Evolutionary conservation across 2,888 invertebrate genomes (phyloP).

Genomic region (Drosophila lacicola): DNA sequence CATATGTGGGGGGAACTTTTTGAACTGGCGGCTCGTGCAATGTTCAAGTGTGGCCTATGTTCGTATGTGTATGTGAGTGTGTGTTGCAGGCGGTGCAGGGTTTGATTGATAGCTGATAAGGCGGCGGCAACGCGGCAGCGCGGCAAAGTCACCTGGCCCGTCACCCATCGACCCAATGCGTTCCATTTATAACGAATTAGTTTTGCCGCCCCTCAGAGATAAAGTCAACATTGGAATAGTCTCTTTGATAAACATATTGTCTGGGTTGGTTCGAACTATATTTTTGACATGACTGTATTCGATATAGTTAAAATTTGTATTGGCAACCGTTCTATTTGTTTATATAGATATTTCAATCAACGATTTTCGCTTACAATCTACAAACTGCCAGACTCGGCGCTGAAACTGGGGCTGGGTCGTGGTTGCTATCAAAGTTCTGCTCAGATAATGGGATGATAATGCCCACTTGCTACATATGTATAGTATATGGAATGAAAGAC

Average conservation of each 20-base stretch:
- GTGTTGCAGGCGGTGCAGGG: slow-evolving; percentile 37
- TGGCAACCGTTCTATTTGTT: neutral
- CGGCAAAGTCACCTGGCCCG: slow-evolving; percentile 36
- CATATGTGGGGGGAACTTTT: slow-evolving; percentile 37
- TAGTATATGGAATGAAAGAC: slow-evolving; percentile 25
- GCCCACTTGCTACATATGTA: slow-evolving; percentile 25
- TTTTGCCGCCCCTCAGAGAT: slow-evolving; percentile 6
- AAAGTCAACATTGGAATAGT: slow-evolving; percentile 24
- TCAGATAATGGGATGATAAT: slow-evolving; percentile 72
- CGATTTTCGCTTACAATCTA: slow-evolving; percentile 45
- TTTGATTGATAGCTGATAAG: slow-evolving; percentile 62
- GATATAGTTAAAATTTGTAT: neutral
- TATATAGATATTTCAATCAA: slow-evolving; percentile 11
- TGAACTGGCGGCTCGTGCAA: slow-evolving; percentile 56
- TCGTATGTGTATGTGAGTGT: slow-evolving; percentile 2
- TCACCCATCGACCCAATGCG: neutral
- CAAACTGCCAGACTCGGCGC: slow-evolving; percentile 37
- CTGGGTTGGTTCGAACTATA: neutral
- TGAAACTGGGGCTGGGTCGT: slow-evolving; percentile 62
- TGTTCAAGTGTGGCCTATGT: slow-evolving; percentile 55
- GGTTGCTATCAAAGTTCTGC: slow-evolving; percentile 65
- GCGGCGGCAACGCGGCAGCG: slow-evolving; percentile 10
- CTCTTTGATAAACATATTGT: slow-evolving; percentile 39
- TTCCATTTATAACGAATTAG: slow-evolving; percentile 32
- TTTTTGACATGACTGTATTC: neutral